phyloP scores from a whole-genome alignment of 2,113 vertebrate genomes.

The Anguilla japonica region DNA sequence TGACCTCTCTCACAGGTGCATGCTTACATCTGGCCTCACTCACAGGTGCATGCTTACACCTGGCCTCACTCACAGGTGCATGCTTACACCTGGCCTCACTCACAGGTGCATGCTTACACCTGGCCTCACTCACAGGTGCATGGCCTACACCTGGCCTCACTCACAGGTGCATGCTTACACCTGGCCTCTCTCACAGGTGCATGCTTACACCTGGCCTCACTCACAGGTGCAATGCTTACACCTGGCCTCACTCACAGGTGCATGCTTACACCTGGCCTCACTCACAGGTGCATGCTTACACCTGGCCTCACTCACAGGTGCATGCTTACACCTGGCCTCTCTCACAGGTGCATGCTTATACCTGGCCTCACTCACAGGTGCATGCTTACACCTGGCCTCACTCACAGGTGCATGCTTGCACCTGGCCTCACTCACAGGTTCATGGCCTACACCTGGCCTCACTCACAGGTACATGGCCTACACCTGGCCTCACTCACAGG shows the following conservation, averaged over 20 bases:
- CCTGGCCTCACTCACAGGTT: too few species aligned
- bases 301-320: too few species aligned
- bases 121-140: background rate
- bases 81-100: background rate
- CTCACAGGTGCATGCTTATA: too few species aligned
- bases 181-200: background rate
- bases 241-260: conserved; percentile 33
- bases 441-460: too few species aligned
- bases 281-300: too few species aligned
- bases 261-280: too few species aligned
- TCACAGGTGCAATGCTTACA: conserved; percentile 11
- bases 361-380: too few species aligned
- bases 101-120: background rate
- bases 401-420: too few species aligned
- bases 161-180: background rate
- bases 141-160: background rate
- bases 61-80: background rate
- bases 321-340: too few species aligned
- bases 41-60: background rate
- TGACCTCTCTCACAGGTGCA: background rate
- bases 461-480: background rate
- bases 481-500: background rate
- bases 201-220: background rate
- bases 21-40: background rate
- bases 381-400: too few species aligned